A percentile compares a stretch with the other conserved stretches of the same genome.
Conservation (phyloP, 2,113 vertebrate species). For the Melanerpes formicivorus region DNA sequence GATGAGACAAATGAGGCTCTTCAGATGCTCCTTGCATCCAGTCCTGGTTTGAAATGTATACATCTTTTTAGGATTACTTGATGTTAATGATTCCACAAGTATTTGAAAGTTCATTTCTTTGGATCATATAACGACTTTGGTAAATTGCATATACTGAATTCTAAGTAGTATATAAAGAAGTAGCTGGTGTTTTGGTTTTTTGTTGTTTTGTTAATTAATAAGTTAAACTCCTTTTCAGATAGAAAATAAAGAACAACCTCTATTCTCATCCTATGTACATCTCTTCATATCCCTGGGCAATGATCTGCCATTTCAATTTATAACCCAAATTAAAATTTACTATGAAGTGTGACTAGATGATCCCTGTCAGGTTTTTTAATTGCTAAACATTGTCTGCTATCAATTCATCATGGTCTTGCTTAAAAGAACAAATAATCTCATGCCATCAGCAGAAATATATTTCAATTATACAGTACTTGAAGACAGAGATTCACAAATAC, state of each 20-base stretch:
- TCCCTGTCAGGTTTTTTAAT: not conserved
- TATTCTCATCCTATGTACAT: not conserved
- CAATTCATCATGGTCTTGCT: not conserved
- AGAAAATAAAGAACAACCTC: not conserved
- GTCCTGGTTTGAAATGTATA: not conserved
- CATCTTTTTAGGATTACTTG: not conserved
- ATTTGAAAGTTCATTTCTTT: not conserved
- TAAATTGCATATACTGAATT: not conserved
- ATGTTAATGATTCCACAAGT: not conserved
- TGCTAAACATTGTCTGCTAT: not conserved
- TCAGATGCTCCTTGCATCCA: not conserved
- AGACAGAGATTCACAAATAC: not conserved
- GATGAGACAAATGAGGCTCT: too few species aligned
- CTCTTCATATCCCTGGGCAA: not conserved
- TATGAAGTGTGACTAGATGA: not conserved
- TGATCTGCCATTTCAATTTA: not conserved
- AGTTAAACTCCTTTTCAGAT: not conserved
- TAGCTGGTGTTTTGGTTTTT: too few species aligned
- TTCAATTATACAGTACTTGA: not conserved
- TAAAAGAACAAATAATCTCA: not conserved
- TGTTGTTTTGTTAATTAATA: not conserved
- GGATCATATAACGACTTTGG: not conserved
- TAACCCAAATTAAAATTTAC: not conserved
- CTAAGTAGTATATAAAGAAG: not conserved
- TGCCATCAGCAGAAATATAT: not conserved